Base-by-base conservation (phyloP, 2,888 invertebrate genomes). In the Serripes groenlandicus region DNA sequence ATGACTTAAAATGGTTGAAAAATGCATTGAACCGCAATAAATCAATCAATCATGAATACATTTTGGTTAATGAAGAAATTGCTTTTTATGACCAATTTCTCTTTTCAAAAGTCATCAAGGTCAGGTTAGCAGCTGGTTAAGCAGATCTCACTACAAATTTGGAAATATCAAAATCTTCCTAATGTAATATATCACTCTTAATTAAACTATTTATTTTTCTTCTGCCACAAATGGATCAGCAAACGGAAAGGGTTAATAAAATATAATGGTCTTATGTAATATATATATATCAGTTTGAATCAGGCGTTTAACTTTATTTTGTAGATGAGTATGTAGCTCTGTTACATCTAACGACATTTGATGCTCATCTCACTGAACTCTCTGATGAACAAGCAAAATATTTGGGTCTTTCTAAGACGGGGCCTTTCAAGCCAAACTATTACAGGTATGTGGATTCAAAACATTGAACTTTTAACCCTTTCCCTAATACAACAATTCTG, bases 341-440 rank as follows among this genome's bases (percentile, higher is more conserved):
- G 88, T 96, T 99, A 60, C 99, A 99, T 95, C 96, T 99, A 93
- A 98, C 99, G 11, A 98, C 98, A 26, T 99, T 99, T 95, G 99
- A 99, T 96, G 99, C 99, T 28, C 99, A 99, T 94, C 96, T 99
- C 90, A 99, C 99, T 0, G 99, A 99, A 94, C 96, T 99, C 73
- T 96, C 97, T 4, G 99, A 99, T 94, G 99, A 99, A 93, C 99
- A 99, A 95, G 98, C 99, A 64, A 98, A 98, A 95, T 99, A 99
- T 94, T 96, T 99, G 96, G 99, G 99, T 85, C 96, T 99, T 42
- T 98, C 98, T 94, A 99, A 99, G 96, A 98, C 98, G 72, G 99
- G 99, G 69, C 99, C 99, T 60, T 99, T 99, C 95, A 99, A 99
- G 95, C 99, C 99, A 86, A 99, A 99, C 95, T 99, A 99, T 95